Base-by-base conservation (phyloP, 2,888 invertebrate species). In the Cantharis rufa region DNA sequence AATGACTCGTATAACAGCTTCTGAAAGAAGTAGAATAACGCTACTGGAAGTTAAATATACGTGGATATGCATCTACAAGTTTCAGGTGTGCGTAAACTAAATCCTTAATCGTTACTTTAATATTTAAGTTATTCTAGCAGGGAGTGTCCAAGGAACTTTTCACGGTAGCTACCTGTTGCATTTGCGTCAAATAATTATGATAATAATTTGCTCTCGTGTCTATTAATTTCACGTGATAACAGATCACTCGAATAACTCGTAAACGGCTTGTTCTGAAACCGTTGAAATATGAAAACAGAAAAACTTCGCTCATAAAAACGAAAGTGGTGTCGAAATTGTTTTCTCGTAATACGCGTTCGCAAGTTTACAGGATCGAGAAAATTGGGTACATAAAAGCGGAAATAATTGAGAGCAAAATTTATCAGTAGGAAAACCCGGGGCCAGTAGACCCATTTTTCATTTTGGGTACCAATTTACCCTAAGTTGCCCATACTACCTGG, bases 161-260 rank as follows among this genome's bases (percentile, higher is more conserved):
- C 64, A 66, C n/a, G n/a, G 15, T n/a, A 63, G 63, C 63, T 66
- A 48, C 48, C 66, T 64, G 72, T 72, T 72, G 64, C 72, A 63
- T 72, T 32, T 66, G 66, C 64, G 9, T 10, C n/a, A 66, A 66
- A 28, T 71, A 64, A 66, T 72, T 48, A 68, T 72, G 66, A 72
- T 72, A 72, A 72, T 64, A 72, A 66, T 66, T 66, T 66, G 64
- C 24, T 66, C 21, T 32, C 11, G 21, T 66, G 18, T 72, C 72
- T 72, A 72, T 68, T 68, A 66, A 68, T 66, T 72, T 11, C 32
- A 48, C 24, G 32, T 11, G 64, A 64, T 72, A 72, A 68, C 61
- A 72, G 72, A 32, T 61, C 71, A 63, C 63, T 63, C 48, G 7
- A 48, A 48, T n/a, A 48, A 48, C 48, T 7, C 48, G 48, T 48